Evolutionary conservation across 2,888 invertebrate genomes (phyloP).

Genomic region (Shargacucullia verbasci): DNA sequence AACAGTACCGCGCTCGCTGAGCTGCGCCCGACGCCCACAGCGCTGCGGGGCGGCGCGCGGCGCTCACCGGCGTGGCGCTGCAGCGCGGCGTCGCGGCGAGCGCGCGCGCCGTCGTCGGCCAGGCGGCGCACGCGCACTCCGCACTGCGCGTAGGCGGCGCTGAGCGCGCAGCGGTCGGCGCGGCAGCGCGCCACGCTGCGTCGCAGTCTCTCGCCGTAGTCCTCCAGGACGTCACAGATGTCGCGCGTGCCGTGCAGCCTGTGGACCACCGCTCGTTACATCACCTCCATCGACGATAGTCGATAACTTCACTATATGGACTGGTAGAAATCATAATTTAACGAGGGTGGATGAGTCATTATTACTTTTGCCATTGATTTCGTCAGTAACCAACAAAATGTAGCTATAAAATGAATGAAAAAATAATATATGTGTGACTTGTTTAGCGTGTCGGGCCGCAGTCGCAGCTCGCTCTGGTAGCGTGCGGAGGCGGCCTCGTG

Average conservation of each 20-base stretch:
- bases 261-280: background rate
- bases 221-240: constrained; percentile 75
- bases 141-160: constrained; percentile 62
- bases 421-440: constrained; percentile 59
- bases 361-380: too few species aligned
- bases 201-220: constrained; percentile 69
- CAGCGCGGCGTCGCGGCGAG: constrained; percentile 52
- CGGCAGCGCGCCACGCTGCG: constrained; percentile 69
- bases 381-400: too few species aligned
- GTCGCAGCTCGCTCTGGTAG: constrained; percentile 77
- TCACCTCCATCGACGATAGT: too few species aligned
- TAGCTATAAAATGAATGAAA: too few species aligned
- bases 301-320: too few species aligned
- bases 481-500: constrained; percentile 77
- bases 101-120: constrained; percentile 3
- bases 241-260: constrained; percentile 64
- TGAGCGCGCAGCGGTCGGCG: constrained; percentile 69
- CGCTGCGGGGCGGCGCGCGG: constrained; percentile 40
- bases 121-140: constrained; percentile 45
- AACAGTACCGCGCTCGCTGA: constrained; percentile 55
- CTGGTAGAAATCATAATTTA: too few species aligned
- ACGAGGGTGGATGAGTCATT: background rate
- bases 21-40: constrained; percentile 46
- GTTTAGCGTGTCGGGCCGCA: constrained; percentile 78
- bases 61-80: constrained; percentile 53